These are phyloP conservation scores for Drosophila lutescens DNA, from an alignment of 2,888 invertebrate genomes.

Conservation along the genomic window DNA sequence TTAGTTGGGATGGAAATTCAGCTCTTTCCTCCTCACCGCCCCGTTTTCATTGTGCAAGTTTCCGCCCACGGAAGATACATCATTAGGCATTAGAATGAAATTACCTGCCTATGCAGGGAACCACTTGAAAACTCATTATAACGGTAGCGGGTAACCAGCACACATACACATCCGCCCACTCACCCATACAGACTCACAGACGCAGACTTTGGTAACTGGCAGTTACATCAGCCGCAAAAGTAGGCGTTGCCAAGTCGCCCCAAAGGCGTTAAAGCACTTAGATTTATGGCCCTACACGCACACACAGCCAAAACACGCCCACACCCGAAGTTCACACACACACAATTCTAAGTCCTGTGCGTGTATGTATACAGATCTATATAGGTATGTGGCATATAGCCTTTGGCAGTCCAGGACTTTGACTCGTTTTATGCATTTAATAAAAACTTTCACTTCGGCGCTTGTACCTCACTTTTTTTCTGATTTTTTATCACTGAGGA, in stretches of 20 bases:
- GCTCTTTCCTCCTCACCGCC: constrained; percentile 13
- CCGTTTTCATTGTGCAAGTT: constrained; percentile 41
- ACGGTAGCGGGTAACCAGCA: constrained; percentile 48
- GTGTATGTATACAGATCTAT: constrained; percentile 5
- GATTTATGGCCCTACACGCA: constrained; percentile 69
- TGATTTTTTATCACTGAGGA: constrained; percentile 1
- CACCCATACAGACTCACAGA: background rate
- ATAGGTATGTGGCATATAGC: constrained; percentile 30
- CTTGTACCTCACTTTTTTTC: constrained; percentile 51
- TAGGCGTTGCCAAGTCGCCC: constrained; percentile 70
- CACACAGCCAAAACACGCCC: constrained; percentile 29
- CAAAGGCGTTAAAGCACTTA: constrained; percentile 77
- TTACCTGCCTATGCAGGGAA: constrained; percentile 78
- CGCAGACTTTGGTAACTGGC: constrained; percentile 51
- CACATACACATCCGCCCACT: constrained; percentile 13
- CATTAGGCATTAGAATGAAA: constrained; percentile 75
- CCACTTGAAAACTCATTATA: constrained; percentile 78
- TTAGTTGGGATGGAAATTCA: constrained; percentile 8
- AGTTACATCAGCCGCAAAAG: constrained; percentile 71
- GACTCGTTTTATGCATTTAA: constrained; percentile 75
- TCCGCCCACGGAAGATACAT: constrained; percentile 61
- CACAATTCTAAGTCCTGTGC: background rate
- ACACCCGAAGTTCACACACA: constrained; percentile 9
- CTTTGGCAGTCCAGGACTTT: constrained; percentile 58
- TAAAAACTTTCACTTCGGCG: constrained; percentile 72